Conservation (phyloP, 1,140 invertebrate species). For the Stegodyphus dumicola region DNA sequence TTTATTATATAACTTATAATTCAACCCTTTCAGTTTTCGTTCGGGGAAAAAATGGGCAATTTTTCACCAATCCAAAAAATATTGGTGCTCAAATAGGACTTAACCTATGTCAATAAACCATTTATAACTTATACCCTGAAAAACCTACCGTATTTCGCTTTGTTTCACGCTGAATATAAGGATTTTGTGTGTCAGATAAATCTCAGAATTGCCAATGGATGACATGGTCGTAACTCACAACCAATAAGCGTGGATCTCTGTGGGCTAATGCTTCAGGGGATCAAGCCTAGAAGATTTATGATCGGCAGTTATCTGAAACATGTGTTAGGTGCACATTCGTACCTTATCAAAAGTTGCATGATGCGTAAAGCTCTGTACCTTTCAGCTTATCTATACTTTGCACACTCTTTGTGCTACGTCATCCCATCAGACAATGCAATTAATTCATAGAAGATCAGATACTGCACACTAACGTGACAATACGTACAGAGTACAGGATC, state of each 20-base stretch:
- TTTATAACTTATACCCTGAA: constrained; percentile 4
- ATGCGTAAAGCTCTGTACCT: constrained; percentile 38
- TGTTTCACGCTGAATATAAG: constrained; percentile 21
- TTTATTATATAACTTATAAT: no score
- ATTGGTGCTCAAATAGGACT: neutral
- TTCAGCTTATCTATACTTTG: constrained; percentile 36
- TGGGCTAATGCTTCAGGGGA: constrained; percentile 38
- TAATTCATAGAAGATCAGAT: constrained; percentile 23
- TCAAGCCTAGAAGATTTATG: constrained; percentile 36
- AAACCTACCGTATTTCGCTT: constrained; percentile 1
- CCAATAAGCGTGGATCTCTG: constrained; percentile 43
- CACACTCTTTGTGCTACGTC: constrained; percentile 5
- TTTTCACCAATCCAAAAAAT: no score
- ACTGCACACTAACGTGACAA: neutral
- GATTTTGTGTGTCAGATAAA: constrained; percentile 29
- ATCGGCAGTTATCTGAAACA: constrained; percentile 43
- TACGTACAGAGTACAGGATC: no score
- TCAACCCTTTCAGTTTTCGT: no score
- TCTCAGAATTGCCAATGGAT: constrained; percentile 41
- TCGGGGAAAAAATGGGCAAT: no score
- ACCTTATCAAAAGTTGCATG: constrained; percentile 50
- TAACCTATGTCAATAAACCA: neutral
- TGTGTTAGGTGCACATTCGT: constrained; percentile 51
- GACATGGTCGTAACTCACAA: constrained; percentile 38
- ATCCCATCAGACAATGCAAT: constrained; percentile 17